These are phyloP conservation scores for Oryzias celebensis DNA, from an alignment of 2,113 vertebrate species.

Conservation along the genomic window DNA sequence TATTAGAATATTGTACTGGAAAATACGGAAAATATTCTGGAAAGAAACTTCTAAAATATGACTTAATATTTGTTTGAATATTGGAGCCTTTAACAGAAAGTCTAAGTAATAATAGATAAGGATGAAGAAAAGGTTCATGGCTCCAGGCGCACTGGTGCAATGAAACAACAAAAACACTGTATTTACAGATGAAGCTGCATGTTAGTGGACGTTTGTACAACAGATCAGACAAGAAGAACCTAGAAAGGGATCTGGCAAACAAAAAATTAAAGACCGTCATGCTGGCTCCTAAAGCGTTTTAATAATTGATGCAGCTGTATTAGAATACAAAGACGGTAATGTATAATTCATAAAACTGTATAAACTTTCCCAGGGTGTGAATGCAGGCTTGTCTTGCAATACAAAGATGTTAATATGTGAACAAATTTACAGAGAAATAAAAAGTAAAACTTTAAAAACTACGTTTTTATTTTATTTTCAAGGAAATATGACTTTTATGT, in stretches of 20 bases:
- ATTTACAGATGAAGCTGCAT: slow-evolving; percentile 8
- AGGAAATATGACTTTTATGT: background rate
- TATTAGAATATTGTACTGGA: slow-evolving; percentile 1
- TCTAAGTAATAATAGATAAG: slow-evolving; percentile 14
- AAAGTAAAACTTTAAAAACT: too few species aligned
- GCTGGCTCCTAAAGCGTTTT: slow-evolving; percentile 25
- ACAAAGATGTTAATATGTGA: slow-evolving; percentile 5
- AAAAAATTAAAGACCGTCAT: slow-evolving; percentile 29
- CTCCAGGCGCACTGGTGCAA: slow-evolving; percentile 9
- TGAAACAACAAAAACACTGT: background rate
- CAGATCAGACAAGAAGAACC: slow-evolving; percentile 13
- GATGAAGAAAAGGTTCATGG: slow-evolving; percentile 8
- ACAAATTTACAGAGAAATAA: background rate
- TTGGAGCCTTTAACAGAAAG: background rate
- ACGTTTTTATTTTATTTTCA: background rate
- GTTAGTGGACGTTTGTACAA: slow-evolving; percentile 25
- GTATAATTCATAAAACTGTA: slow-evolving; percentile 39
- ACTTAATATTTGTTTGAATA: too few species aligned
- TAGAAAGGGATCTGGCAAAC: slow-evolving; percentile 12
- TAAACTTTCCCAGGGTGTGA: background rate
- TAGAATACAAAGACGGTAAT: slow-evolving; percentile 21
- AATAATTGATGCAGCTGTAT: slow-evolving; percentile 50
- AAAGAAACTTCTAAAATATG: background rate
- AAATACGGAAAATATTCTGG: slow-evolving; percentile 4
- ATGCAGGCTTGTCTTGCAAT: background rate